Conservation (phyloP, 2,113 vertebrate genomes). For the Rostratula benghalensis region DNA sequence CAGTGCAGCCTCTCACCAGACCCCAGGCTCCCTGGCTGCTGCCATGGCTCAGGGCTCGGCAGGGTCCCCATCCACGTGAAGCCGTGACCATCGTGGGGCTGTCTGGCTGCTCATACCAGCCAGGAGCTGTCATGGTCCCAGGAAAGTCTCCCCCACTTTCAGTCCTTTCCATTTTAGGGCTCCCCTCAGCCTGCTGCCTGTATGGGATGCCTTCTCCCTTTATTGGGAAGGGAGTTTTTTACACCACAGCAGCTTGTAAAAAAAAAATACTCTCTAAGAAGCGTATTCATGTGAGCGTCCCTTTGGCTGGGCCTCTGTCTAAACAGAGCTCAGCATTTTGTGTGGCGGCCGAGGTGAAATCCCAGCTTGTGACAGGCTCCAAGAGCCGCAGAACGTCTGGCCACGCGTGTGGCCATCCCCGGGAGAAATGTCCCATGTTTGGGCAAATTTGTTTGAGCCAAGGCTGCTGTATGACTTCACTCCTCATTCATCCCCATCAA, state of each 20-base stretch:
- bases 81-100: fast-evolving
- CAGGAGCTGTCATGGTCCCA: neutral
- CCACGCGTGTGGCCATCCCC: conserved; percentile 13
- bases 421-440: conserved; percentile 47
- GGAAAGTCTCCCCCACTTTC: neutral
- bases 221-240: neutral
- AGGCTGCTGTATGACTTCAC: conserved; percentile 43
- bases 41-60: fast-evolving
- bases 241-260: neutral
- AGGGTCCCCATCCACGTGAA: fast-evolving
- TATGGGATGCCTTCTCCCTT: neutral
- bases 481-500: neutral
- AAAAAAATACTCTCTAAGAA: neutral
- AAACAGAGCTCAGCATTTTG: conserved; percentile 36
- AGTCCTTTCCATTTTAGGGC: neutral
- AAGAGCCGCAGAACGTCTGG: neutral
- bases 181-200: neutral
- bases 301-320: conserved; percentile 39
- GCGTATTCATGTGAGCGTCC: neutral
- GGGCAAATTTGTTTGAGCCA: conserved; percentile 35
- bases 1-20: neutral
- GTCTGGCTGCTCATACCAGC: neutral
- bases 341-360: neutral
- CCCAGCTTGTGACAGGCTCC: conserved; percentile 22
- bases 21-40: neutral